Evolutionary conservation across 2,888 invertebrate genomes (phyloP), one percentile per base, ranked within the genome.

Genomic region (Epinotia nisella): DNA sequence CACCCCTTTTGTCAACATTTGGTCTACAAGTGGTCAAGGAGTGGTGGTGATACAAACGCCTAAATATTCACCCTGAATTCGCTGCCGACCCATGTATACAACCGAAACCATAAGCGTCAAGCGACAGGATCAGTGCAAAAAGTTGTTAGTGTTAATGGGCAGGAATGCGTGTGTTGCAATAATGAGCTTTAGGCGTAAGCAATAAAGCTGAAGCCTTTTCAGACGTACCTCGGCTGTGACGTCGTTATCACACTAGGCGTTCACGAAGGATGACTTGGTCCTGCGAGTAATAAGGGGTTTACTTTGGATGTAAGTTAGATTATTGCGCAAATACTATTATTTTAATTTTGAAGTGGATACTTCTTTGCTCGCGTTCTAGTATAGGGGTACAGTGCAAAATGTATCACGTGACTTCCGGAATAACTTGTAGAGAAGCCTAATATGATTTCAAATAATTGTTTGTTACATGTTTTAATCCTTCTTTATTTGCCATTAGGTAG

Each of bases 261-360:
- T 93, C 89, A 93, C 93, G 91, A 93, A 93, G 84, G 93, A 93
- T 82, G 93, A 93, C 90, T 93, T 93, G 87, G 93, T 93, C 93
- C 93, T 93, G 92, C 82, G 85, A 82, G 83, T 79, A 84, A 83
- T 79, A 87, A 80, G 85, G 83, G 81, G 83, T 80, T 78, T 72
- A 61, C 68, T 70, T 24, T 66, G 17, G 39, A 19, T 56, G 58
- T 15, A n/a, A 49, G n/a, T 58, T 29, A n/a, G n/a, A 58, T 58
- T 15, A 29, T 58, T 29, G n/a, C 49, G 4, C n/a, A n/a, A 15
- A 15, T 45, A 45, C 11, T 45, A 11, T 45, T 49, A 49, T 4
- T 49, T 7, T n/a, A n/a, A 5, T n/a, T 49, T 49, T n/a, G 1
- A n/a, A n/a, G n/a, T n/a, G n/a, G n/a, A n/a, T n/a, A n/a, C n/a